Conservation (phyloP, 2,113 vertebrate genomes). For the Sturnira hondurensis region DNA sequence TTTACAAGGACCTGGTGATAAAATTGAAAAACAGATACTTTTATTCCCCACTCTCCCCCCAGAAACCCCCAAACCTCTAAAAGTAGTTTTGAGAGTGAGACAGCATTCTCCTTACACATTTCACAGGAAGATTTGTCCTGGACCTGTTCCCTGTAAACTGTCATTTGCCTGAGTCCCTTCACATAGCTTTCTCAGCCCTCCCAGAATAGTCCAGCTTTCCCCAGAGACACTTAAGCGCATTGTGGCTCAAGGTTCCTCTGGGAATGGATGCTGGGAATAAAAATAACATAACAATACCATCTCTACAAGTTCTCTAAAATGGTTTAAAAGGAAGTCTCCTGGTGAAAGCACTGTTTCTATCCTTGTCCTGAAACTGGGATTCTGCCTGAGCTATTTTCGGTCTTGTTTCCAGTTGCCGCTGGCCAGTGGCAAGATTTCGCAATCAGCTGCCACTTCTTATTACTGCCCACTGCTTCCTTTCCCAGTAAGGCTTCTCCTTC, state of each 20-base stretch:
- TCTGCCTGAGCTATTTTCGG: constrained; percentile 58
- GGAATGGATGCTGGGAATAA: constrained; percentile 40
- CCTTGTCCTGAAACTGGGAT: background rate
- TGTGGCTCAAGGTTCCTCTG: background rate
- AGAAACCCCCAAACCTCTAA: background rate
- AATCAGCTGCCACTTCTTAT: constrained; percentile 54
- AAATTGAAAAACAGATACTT: background rate
- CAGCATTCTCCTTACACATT: background rate
- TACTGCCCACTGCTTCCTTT: background rate
- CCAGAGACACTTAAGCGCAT: background rate
- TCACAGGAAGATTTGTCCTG: background rate
- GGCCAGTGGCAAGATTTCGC: constrained; percentile 54
- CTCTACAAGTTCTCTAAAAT: background rate
- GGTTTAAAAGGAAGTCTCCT: background rate
- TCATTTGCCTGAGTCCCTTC: background rate
- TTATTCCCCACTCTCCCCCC: background rate
- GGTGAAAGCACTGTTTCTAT: constrained; percentile 9
- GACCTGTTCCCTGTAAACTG: background rate
- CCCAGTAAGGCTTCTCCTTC: background rate
- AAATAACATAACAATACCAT: constrained; percentile 45
- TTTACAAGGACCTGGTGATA: background rate
- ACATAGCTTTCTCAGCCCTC: background rate
- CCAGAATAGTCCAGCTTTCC: background rate
- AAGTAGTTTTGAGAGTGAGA: background rate
- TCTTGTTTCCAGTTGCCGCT: constrained; percentile 52